These are phyloP conservation scores for Betta splendens DNA, from an alignment of 2,797 vertebrate species.

Conservation along the genomic window DNA sequence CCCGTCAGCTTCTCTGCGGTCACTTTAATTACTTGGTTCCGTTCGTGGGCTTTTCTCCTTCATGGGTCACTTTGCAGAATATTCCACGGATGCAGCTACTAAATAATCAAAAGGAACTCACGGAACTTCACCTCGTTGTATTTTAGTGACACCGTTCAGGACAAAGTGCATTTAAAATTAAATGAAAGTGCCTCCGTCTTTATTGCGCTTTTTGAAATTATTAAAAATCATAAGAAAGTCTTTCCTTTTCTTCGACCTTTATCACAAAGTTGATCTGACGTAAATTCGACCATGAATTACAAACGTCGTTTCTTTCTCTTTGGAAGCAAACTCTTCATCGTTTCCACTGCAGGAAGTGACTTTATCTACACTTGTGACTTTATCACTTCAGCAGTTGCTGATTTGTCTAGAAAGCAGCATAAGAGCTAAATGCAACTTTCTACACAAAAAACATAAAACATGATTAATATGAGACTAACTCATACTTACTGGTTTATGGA, in stretches of 20 bases:
- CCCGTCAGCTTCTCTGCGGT: background rate
- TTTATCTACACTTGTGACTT: conserved; percentile 20
- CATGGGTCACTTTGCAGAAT: conserved; percentile 36
- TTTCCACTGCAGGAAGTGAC: too few species aligned
- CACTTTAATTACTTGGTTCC: conserved; percentile 9
- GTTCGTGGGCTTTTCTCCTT: conserved; percentile 17
- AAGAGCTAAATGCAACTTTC: background rate
- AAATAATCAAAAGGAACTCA: conserved; percentile 5
- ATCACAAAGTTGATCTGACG: background rate
- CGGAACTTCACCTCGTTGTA: conserved; percentile 10
- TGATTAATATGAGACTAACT: background rate
- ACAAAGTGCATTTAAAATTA: background rate
- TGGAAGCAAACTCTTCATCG: background rate
- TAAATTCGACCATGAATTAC: background rate
- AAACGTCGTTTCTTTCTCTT: background rate
- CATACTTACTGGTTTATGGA: too few species aligned
- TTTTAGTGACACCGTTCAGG: conserved; percentile 19
- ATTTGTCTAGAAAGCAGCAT: conserved; percentile 18
- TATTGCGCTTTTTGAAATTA: background rate
- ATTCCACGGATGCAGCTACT: conserved; percentile 12
- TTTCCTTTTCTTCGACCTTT: background rate
- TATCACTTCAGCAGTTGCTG: conserved; percentile 19
- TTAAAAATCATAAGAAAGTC: background rate
- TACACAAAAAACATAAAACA: background rate
- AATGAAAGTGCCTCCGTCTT: background rate